These are phyloP conservation scores for Xanthia icteritia DNA, from an alignment of 2,888 invertebrate genomes.

Conservation along the genomic window DNA sequence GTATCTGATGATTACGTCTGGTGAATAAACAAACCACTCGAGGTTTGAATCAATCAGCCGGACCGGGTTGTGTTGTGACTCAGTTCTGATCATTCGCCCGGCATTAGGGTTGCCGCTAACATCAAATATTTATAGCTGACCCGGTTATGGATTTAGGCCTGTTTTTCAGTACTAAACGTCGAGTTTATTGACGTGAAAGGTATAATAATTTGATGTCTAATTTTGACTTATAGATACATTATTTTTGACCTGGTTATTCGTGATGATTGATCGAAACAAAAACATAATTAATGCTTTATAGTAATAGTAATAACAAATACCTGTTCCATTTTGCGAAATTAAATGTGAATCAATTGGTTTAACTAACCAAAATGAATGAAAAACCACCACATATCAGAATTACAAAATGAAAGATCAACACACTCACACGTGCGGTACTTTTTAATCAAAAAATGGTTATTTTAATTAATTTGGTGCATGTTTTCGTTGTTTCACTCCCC, in stretches of 20 bases:
- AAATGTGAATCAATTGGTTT: constrained; percentile 1
- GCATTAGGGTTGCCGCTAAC: constrained; percentile 57
- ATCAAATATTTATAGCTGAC: constrained; percentile 34
- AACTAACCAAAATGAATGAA: neutral
- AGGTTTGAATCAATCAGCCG: constrained; percentile 61
- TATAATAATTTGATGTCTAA: constrained; percentile 14
- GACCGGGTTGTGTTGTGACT: constrained; percentile 45
- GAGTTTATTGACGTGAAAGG: constrained; percentile 23
- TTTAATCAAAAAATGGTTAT: constrained; percentile 28
- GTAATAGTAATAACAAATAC: no score
- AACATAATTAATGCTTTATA: no score
- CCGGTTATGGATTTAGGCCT: constrained; percentile 28
- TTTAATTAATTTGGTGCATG: constrained; percentile 42
- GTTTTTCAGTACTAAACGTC: constrained; percentile 26
- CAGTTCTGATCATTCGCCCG: constrained; percentile 57
- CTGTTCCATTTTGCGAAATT: neutral
- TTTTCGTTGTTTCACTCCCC: constrained; percentile 12
- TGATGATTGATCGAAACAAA: no score
- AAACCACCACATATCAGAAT: neutral
- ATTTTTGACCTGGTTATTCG: neutral
- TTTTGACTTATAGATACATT: constrained; percentile 2
- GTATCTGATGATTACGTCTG: constrained; percentile 58
- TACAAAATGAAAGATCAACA: constrained; percentile 29
- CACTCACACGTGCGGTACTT: neutral
- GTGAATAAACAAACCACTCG: constrained; percentile 68